Evolutionary conservation across 1,140 invertebrate species (phyloP).

Genomic region (Drosophila tristis): DNA sequence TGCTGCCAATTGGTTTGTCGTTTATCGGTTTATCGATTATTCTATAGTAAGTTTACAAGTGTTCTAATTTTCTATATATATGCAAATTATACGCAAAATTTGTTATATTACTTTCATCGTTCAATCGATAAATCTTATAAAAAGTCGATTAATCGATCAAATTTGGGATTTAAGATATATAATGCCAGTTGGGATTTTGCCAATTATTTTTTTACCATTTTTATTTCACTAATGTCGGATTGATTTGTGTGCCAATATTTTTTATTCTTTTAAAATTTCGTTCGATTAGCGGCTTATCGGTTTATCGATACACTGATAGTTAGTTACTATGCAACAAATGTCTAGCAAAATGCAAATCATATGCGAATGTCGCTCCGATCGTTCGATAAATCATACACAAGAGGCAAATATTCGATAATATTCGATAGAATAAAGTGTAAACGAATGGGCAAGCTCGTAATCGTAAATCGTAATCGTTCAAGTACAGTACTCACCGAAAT

Average conservation of each 20-base stretch:
- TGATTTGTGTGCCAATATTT: slow-evolving; percentile 54
- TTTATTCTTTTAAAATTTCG: background rate
- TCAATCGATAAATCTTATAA: slow-evolving; percentile 24
- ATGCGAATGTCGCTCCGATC: slow-evolving; percentile 49
- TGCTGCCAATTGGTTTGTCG: background rate
- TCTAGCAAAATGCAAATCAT: slow-evolving; percentile 75
- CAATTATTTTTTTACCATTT: slow-evolving; percentile 31
- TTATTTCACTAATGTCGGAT: slow-evolving; percentile 1
- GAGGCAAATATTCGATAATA: slow-evolving; percentile 65
- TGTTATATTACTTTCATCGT: background rate
- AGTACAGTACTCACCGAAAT: slow-evolving; percentile 91
- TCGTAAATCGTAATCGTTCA: slow-evolving; percentile 3
- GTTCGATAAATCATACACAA: slow-evolving; percentile 72
- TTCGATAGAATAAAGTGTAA: slow-evolving; percentile 46
- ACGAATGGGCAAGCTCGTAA: slow-evolving; percentile 49
- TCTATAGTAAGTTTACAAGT: slow-evolving; percentile 22
- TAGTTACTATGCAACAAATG: slow-evolving; percentile 52
- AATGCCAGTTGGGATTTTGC: slow-evolving; percentile 1
- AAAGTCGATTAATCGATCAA: slow-evolving; percentile 44
- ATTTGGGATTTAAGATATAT: background rate
- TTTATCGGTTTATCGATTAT: slow-evolving; percentile 28
- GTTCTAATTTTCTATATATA: background rate
- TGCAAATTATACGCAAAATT: slow-evolving; percentile 43
- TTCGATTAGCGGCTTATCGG: slow-evolving; percentile 37
- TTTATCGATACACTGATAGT: slow-evolving; percentile 70